These are phyloP conservation scores for Coremacera marginata DNA, from an alignment of 2,888 invertebrate genomes.

Conservation along the genomic window DNA sequence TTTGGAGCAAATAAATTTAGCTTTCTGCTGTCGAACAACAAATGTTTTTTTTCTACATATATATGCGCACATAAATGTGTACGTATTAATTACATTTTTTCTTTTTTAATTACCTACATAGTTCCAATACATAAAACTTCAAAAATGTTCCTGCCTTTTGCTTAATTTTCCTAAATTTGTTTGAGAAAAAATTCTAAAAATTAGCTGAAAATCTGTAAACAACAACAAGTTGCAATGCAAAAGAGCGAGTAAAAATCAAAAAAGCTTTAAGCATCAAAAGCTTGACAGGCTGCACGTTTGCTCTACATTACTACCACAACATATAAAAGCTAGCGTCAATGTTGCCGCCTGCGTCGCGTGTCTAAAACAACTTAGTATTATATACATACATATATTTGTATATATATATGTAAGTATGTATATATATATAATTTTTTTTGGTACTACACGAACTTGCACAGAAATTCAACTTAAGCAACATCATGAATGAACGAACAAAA, in stretches of 20 bases:
- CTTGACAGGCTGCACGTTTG: not conserved
- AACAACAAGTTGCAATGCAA: not conserved
- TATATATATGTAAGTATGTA: not conserved
- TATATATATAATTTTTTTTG: not conserved
- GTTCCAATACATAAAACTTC: not conserved
- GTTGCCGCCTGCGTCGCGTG: not conserved
- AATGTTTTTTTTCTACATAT: too few relatives aligned
- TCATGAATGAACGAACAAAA: slow-evolving; percentile 19
- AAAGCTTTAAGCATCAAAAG: too few relatives aligned
- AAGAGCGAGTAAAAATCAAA: too few relatives aligned
- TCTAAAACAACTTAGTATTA: not conserved
- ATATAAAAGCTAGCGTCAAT: not conserved
- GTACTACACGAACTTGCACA: not conserved
- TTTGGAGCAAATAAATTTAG: too few relatives aligned
- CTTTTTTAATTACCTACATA: too few relatives aligned
- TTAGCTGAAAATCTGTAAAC: not conserved
- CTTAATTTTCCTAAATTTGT: not conserved
- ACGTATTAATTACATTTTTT: too few relatives aligned
- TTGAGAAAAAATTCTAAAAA: not conserved
- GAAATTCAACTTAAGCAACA: not conserved
- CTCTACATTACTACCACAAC: not conserved
- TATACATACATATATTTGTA: not conserved
- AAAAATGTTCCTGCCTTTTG: too few relatives aligned
- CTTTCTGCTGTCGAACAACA: too few relatives aligned
- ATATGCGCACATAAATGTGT: too few relatives aligned